These are phyloP conservation scores for Thyatira batis DNA, from an alignment of 2,888 invertebrate genomes.

Conservation along the genomic window DNA sequence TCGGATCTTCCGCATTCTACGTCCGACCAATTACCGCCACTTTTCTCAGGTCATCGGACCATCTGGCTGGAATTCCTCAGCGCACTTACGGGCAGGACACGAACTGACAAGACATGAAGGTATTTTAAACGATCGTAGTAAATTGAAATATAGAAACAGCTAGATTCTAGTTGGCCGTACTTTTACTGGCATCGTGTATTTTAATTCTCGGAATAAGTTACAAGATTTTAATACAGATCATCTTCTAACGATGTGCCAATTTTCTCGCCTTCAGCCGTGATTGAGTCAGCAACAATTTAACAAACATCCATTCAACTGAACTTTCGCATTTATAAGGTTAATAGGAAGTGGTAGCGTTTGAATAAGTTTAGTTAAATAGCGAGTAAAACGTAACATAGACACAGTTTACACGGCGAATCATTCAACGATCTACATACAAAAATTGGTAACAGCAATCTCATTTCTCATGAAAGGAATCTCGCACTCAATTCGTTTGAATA, in stretches of 20 bases:
- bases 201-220: too few species aligned
- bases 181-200: too few species aligned
- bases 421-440: neutral
- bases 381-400: too few species aligned
- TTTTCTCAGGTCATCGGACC: neutral
- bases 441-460: neutral
- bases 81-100: neutral
- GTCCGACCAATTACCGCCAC: neutral
- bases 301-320: too few species aligned
- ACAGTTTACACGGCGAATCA: neutral
- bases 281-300: too few species aligned
- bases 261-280: neutral
- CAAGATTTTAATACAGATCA: neutral
- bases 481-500: neutral
- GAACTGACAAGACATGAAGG: neutral
- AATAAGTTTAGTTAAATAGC: too few species aligned
- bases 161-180: too few species aligned
- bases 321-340: too few species aligned
- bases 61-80: neutral
- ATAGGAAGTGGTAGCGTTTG: too few species aligned
- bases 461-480: neutral
- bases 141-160: neutral
- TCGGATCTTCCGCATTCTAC: neutral
- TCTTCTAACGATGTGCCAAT: neutral
- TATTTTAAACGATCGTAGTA: neutral